A percentile compares a stretch with the other conserved stretches of the same genome.
phyloP scores from a whole-genome alignment of 2,888 invertebrate species.

The Ceratothoa steindachneri region DNA sequence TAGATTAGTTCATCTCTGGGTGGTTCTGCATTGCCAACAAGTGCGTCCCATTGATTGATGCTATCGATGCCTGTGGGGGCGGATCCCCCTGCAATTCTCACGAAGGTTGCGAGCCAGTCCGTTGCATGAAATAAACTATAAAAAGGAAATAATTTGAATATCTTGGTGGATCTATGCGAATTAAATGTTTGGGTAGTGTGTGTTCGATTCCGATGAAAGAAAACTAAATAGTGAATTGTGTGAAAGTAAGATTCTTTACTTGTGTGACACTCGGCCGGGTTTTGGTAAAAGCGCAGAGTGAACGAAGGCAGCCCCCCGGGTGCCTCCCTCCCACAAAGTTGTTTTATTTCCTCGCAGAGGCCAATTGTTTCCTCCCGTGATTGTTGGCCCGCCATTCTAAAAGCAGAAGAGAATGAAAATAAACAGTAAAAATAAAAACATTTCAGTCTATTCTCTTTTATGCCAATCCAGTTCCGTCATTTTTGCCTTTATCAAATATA shows the following conservation, averaged over 20 bases:
- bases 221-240: neutral
- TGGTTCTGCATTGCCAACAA: constrained; percentile 52
- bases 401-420: neutral
- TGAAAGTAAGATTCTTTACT: neutral
- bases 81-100: constrained; percentile 32
- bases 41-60: constrained; percentile 66
- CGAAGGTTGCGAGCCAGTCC: constrained; percentile 37
- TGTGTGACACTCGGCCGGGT: constrained; percentile 45
- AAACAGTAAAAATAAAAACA: too few species aligned
- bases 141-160: neutral
- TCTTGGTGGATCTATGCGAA: neutral
- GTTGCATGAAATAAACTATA: constrained; percentile 29
- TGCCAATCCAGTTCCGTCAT: too few species aligned
- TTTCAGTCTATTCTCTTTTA: too few species aligned
- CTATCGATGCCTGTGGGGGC: constrained; percentile 62
- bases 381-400: constrained; percentile 45
- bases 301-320: constrained; percentile 71
- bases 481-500: too few species aligned
- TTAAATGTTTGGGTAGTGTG: too few species aligned
- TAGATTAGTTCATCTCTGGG: constrained; percentile 32
- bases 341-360: constrained; percentile 65
- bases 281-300: constrained; percentile 68
- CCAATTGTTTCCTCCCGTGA: constrained; percentile 39
- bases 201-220: too few species aligned
- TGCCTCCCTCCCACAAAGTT: constrained; percentile 90